These are phyloP conservation scores for Silurus meridionalis DNA, from an alignment of 2,113 vertebrate genomes.

Conservation along the genomic window DNA sequence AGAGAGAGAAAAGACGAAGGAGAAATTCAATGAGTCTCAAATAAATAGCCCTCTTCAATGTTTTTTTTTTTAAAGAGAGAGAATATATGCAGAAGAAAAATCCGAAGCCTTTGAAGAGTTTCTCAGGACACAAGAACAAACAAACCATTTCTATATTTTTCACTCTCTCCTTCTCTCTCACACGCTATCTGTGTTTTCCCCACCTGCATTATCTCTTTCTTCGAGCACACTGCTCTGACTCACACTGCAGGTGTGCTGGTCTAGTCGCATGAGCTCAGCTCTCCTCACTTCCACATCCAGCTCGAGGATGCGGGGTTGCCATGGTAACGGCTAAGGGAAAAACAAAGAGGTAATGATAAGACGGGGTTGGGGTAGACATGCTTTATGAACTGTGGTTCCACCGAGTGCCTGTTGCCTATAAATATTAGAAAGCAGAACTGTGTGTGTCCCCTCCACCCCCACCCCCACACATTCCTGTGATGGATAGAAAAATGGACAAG, in stretches of 20 bases:
- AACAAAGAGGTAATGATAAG: conserved; percentile 17
- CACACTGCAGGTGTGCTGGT: conserved; percentile 21
- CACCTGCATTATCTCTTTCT: neutral
- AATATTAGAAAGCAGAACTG: conserved; percentile 51
- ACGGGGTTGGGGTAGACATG: conserved; percentile 1
- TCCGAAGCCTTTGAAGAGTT: neutral
- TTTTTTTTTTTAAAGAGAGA: neutral
- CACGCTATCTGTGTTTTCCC: neutral
- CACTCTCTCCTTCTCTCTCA: neutral
- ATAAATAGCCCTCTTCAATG: neutral
- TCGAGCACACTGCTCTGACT: neutral
- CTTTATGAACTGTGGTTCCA: conserved; percentile 46
- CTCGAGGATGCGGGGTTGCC: conserved; percentile 48
- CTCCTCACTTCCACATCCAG: conserved; percentile 6
- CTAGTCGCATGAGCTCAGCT: neutral
- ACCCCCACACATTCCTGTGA: conserved; percentile 13
- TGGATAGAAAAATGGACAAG: conserved; percentile 48
- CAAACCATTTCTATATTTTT: neutral
- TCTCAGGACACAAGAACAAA: neutral
- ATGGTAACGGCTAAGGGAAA: conserved; percentile 42
- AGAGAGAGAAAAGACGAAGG: neutral
- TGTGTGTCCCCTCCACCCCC: neutral
- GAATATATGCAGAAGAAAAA: neutral
- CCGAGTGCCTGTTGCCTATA: conserved; percentile 47
- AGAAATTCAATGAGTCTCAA: neutral